Base-by-base conservation (phyloP, 2,113 vertebrate species). In the Scytalopus superciliaris region DNA sequence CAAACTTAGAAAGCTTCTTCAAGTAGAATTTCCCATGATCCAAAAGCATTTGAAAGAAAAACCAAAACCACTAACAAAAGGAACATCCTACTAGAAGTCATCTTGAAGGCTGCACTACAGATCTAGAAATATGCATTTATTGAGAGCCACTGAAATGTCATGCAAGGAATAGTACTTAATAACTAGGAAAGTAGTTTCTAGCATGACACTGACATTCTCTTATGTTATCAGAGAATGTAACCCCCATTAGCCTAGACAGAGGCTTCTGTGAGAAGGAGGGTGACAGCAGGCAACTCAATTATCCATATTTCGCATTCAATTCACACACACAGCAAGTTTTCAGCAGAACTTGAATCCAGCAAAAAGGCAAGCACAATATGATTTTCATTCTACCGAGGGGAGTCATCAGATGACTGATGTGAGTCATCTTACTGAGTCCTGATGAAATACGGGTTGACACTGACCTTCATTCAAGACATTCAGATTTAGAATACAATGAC, bases 401-500 rank as follows among this genome's bases (percentile, higher is more conserved):
- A 94, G 42, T 74, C 37, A 66, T 84, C 64, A 78, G 68, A 87
- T 74, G 55, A 89, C 64, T 91, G 77, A 91, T 70, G 39, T 55
- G 82, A 95, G 69, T 75, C 88, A 92, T 90, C 60, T 94, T n/a
- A 75, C 35, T 1, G 37, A 78, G 39, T 70, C 47, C 44, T 93
- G 78, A 92, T 75, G 75, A 94, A 90, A 95, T 55, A 72, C 3
- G 39, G 85, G 35, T 64, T 92, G 91, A 95, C 62, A 72, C 16
- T 50, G 85, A 88, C 88, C 91, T 95, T 95, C 90, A 87, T 75
- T 82, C 93, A 91, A 91, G 59, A 94, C 77, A 63, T 31, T 82
- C 42, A 90, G 47, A 82, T 79, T 90, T 84, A 66, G 52, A 95
- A 87, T 5, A 3, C 28, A 75, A 74, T 75, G 85, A 91, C 62